phyloP scores from a whole-genome alignment of 2,113 vertebrate species.

The Oryzias javanicus region DNA sequence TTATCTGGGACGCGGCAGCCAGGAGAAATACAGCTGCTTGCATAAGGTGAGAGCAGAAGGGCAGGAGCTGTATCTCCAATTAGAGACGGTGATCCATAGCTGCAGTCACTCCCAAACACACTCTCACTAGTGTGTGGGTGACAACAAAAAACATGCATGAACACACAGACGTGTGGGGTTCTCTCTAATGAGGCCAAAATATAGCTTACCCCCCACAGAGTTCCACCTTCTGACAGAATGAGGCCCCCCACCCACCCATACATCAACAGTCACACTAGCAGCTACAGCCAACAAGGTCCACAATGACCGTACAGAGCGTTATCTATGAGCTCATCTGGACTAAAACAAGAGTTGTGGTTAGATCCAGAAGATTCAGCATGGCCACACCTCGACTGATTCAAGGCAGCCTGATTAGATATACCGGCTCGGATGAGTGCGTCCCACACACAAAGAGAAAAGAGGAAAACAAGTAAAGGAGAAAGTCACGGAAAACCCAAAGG shows the following conservation, averaged over 20 bases:
- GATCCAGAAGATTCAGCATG: conserved; percentile 19
- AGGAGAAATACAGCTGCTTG: conserved; percentile 48
- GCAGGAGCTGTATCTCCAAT: conserved; percentile 43
- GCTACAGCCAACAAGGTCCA: not conserved
- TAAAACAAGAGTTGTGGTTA: conserved; percentile 11
- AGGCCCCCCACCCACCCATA: no score
- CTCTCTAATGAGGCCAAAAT: conserved; percentile 53
- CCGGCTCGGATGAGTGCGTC: no score
- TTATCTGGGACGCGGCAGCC: conserved; percentile 38
- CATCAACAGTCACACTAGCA: no score
- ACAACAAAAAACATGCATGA: not conserved
- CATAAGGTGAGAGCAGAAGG: conserved; percentile 20
- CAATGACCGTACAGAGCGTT: not conserved
- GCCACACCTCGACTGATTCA: not conserved
- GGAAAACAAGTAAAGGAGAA: no score
- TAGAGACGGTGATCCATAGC: conserved; percentile 41
- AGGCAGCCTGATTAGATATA: no score
- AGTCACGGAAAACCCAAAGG: no score
- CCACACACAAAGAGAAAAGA: no score
- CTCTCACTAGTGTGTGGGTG: conserved; percentile 1
- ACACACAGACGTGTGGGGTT: conserved; percentile 15
- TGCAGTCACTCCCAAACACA: conserved; percentile 1
- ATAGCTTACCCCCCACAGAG: conserved; percentile 36
- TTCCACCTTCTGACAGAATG: conserved; percentile 60
- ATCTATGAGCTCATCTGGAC: conserved; percentile 2